Base-by-base conservation (phyloP, 2,888 invertebrate species). In the Rhagonycha lutea region DNA sequence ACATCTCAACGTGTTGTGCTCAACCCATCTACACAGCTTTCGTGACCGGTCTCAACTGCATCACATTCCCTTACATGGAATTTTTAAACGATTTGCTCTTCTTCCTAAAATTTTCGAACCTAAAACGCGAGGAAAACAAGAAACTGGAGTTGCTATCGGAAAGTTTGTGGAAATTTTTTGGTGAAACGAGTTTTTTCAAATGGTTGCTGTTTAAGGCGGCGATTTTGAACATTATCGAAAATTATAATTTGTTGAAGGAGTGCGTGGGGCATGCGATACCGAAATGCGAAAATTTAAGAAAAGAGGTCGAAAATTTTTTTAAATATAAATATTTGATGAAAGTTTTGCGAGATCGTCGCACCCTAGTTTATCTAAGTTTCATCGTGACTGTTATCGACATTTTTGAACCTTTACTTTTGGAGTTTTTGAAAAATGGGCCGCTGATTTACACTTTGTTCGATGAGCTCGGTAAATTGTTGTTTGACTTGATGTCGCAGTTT, bases 401-500 rank as follows among this genome's bases (percentile, higher is more conserved):
- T 29, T 76, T 76, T 28, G 76, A 76, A 65, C 71, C 76, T 11
- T 3, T 69, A 9, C 61, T 76, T n/a, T 11, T 68, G 12, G 67
- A 62, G 28, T 76, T 73, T 68, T 26, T 67, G 12, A 70, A 69
- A 69, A 60, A 60, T 2, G 73, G 71, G 3, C 70, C 73, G 3
- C 63, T 68, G 5, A 29, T 71, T 8, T 71, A 74, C 61, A 14
- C 63, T 0, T 14, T 76, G 8, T 70, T 74, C 32, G 76, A 76
- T 12, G 67, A 28, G 32, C 29, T 76, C 1, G 29, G 73, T 11
- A 73, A 76, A n/a, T 61, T 76, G 5, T 10, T 76, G 12, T 74
- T 68, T 12, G 73, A 76, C 9, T 60, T 76, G 14, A 76, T 76
- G 76, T 63, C 70, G 9, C 73, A 76, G 24, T 76, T 76, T 71